phyloP scores from a whole-genome alignment of 53 echinoderm and acorn worm genomes.

The Pentamera pediparva region DNA sequence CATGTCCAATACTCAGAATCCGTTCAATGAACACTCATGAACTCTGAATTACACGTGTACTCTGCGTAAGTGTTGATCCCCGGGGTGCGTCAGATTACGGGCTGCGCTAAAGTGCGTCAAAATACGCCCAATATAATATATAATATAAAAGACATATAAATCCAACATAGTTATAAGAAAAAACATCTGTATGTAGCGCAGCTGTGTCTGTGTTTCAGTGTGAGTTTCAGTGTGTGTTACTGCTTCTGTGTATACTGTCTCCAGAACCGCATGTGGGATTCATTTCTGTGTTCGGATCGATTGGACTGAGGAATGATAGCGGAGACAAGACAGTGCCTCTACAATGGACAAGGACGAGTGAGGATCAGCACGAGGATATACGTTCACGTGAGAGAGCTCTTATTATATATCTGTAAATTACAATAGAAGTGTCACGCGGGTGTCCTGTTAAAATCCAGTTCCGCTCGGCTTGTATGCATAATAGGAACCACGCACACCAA shows the following conservation, averaged over 20 bases:
- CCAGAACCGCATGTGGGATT: conserved; percentile 9
- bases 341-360: not conserved
- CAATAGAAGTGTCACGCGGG: not conserved
- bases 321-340: conserved; percentile 3
- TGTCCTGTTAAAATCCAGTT: too few relatives aligned
- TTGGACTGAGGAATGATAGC: not conserved
- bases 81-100: not conserved
- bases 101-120: conserved; percentile 12
- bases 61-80: not conserved
- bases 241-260: conserved; percentile 5
- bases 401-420: not conserved
- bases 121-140: conserved; percentile 1
- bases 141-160: not conserved
- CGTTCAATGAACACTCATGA: not conserved
- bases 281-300: not conserved
- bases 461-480: too few relatives aligned
- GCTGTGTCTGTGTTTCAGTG: conserved; percentile 5
- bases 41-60: not conserved
- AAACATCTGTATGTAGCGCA: not conserved
- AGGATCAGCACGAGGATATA: not conserved
- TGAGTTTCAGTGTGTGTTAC: not conserved
- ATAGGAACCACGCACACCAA: too few relatives aligned
- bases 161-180: not conserved
- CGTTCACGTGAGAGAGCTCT: conserved; percentile 5
- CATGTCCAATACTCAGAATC: not conserved